A percentile compares a stretch with the other conserved stretches of the same genome.
Evolutionary conservation across 2,113 vertebrate species (phyloP).

Genomic region (Gopherus flavomarginatus): DNA sequence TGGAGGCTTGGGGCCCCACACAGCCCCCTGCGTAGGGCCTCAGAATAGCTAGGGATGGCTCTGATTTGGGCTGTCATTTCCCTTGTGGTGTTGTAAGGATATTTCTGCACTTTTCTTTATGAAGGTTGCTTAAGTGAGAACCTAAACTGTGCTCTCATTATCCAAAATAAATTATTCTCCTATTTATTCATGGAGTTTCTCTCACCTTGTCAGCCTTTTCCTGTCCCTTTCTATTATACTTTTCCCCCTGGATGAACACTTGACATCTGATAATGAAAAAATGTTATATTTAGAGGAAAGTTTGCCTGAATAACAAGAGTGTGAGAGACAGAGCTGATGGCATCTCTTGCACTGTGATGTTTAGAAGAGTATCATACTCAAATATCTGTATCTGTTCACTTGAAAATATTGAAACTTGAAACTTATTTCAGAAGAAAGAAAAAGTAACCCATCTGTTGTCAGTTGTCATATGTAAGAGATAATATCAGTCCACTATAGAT

Average conservation of each 20-base stretch:
- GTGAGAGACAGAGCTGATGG: not conserved
- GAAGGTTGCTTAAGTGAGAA: conserved; percentile 47
- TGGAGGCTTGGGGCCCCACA: no score
- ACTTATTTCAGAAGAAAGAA: conserved; percentile 37
- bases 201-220: not conserved
- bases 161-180: conserved; percentile 29
- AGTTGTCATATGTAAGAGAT: conserved; percentile 14
- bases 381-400: not conserved
- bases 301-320: not conserved
- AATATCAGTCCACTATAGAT: not conserved
- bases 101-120: conserved; percentile 45
- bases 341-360: not conserved
- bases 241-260: not conserved
- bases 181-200: conserved; percentile 8
- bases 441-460: conserved; percentile 10
- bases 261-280: conserved; percentile 37
- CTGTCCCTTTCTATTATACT: not conserved
- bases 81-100: conserved; percentile 18
- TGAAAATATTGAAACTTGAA: not conserved
- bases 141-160: conserved; percentile 11
- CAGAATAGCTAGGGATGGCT: no score
- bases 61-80: not conserved
- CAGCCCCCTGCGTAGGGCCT: no score
- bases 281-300: conserved; percentile 1
- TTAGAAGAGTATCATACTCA: conserved; percentile 14